Evolutionary conservation across 2,797 vertebrate species (phyloP), one percentile per base, ranked within the genome.

Genomic region (Melanotaenia boesemani): DNA sequence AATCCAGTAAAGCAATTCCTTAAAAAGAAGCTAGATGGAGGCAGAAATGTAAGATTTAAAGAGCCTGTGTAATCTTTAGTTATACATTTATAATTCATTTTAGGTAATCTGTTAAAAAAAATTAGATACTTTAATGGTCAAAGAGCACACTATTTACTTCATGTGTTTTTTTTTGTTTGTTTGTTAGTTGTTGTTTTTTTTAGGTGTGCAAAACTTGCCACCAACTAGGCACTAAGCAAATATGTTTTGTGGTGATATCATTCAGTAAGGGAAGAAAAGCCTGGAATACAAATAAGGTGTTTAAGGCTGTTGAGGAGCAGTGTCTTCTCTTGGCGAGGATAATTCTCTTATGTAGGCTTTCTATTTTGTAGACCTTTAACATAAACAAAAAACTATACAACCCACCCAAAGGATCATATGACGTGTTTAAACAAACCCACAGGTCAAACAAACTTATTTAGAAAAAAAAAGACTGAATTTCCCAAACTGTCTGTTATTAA

Each of bases 291-390:
- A 60, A 26, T 34, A 13, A 69, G n/a, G 3, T 59, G 20, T 20
- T 69, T 69, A 48, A 22, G 48, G 20, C n/a, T 22, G 9, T 50
- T 50, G 7, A n/a, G 48, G 10, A 52, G 48, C 16, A 20, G 28
- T 16, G 12, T 26, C 6, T 18, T 56, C 54, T 56, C 2, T 56
- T 26, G 54, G 54, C 56, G 24, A 18, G 24, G 30, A 26, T 56
- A 30, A 30, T 24, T 56, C 26, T 56, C 26, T 56, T 26, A 56
- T 56, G 26, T 56, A 13, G 54, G 54, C 54, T 56, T 26, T 56
- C 26, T 56, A 22, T 52, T 52, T 52, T 52, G n/a, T 9, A 28
- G 54, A 26, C 54, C 54, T 56, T 56, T 56, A 56, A 56, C 54
- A 30, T 57, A 28, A 18, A 30, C 55, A 30, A 57, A 55, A 55